phyloP scores from a whole-genome alignment of 2,888 invertebrate species.

The Orthosia cruda region DNA sequence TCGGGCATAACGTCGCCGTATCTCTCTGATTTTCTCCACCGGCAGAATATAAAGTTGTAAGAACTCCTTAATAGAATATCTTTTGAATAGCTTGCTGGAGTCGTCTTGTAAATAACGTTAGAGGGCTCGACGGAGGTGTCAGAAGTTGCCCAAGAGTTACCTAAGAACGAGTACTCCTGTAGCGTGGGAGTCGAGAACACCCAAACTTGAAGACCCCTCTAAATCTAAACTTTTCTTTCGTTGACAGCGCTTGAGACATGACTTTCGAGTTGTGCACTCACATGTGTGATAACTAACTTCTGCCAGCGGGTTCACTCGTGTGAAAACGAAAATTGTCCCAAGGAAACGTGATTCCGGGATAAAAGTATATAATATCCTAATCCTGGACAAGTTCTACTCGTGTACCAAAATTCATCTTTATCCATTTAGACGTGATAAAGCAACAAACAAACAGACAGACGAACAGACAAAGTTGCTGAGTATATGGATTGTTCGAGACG shows the following conservation, averaged over 20 bases:
- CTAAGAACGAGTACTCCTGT: constrained; percentile 54
- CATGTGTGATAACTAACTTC: constrained; percentile 57
- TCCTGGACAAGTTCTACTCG: too few species aligned
- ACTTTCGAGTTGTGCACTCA: constrained; percentile 73
- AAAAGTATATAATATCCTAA: too few species aligned
- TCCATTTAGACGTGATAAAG: too few species aligned
- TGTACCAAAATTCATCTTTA: too few species aligned
- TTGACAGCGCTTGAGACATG: constrained; percentile 79
- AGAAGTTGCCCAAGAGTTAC: constrained; percentile 76
- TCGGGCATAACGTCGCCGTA: constrained; percentile 53
- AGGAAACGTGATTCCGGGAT: too few species aligned
- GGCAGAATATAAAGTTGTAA: constrained; percentile 76
- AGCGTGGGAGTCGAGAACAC: constrained; percentile 72
- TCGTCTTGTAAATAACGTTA: constrained; percentile 79
- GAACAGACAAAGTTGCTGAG: too few species aligned
- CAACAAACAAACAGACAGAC: too few species aligned
- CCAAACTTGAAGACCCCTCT: constrained; percentile 81
- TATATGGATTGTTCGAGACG: constrained; percentile 43
- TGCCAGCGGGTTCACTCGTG: too few species aligned
- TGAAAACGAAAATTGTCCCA: too few species aligned
- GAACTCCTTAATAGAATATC: constrained; percentile 79
- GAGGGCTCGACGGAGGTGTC: constrained; percentile 77
- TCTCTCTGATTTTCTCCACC: constrained; percentile 71
- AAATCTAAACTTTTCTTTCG: constrained; percentile 83
- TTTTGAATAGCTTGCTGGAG: constrained; percentile 75